Conservation (phyloP, 1,140 invertebrate genomes). For the Drosophila equinoxialis region DNA sequence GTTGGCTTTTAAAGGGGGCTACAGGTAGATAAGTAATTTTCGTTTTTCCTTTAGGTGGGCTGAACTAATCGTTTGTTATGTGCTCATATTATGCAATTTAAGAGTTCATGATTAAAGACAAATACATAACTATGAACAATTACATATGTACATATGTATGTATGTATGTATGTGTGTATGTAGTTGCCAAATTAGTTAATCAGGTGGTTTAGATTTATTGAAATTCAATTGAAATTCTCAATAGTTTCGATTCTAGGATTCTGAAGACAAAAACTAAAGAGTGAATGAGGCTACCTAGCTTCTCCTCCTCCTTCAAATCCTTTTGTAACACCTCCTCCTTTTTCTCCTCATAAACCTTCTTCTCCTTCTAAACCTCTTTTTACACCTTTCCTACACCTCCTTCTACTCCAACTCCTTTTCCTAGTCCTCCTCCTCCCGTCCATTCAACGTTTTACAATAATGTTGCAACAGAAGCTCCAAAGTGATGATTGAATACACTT, state of each 20-base stretch:
- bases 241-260: no score
- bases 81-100: constrained; percentile 13
- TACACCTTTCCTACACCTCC: no score
- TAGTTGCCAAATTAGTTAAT: not conserved
- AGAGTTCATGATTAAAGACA: not conserved
- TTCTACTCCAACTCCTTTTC: no score
- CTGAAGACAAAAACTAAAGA: no score
- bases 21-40: constrained; percentile 1
- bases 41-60: not conserved
- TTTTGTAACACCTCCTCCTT: no score
- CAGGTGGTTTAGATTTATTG: not conserved
- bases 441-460: not conserved
- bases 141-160: not conserved
- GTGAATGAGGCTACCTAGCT: no score
- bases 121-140: not conserved
- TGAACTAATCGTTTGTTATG: constrained; percentile 10
- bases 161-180: no score
- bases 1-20: not conserved
- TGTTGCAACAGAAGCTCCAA: not conserved
- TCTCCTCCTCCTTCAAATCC: no score
- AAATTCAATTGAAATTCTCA: not conserved
- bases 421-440: no score
- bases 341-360: no score
- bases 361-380: no score
- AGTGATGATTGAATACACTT: no score